These are phyloP conservation scores for Alouatta palliata DNA, from an alignment of 2,113 vertebrate genomes.

Conservation along the genomic window DNA sequence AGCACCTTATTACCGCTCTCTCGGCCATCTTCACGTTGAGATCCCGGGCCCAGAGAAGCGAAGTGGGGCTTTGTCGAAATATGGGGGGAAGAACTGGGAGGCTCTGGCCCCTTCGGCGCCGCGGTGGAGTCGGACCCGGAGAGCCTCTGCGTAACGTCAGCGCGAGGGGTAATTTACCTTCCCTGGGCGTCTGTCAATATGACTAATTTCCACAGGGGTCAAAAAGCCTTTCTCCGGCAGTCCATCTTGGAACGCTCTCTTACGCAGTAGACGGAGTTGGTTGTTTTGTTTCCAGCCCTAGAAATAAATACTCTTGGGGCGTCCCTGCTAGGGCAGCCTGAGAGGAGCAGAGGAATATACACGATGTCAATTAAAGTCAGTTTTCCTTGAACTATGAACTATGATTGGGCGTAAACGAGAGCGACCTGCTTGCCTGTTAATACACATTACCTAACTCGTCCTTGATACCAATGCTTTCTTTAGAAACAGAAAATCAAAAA, in stretches of 20 bases:
- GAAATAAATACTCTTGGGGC: constrained; percentile 68
- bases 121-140: background rate
- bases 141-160: constrained; percentile 71
- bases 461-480: constrained; percentile 25
- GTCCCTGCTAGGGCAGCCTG: constrained; percentile 26
- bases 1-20: background rate
- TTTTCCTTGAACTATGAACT: constrained; percentile 64
- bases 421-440: constrained; percentile 40
- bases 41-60: constrained; percentile 70
- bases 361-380: constrained; percentile 37
- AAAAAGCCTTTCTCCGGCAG: constrained; percentile 80
- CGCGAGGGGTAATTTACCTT: constrained; percentile 78
- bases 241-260: constrained; percentile 77
- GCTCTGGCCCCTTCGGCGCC: constrained; percentile 36
- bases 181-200: constrained; percentile 80
- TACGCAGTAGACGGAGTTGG: constrained; percentile 43
- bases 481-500: constrained; percentile 9
- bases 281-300: constrained; percentile 75
- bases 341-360: background rate
- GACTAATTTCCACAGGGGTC: constrained; percentile 83
- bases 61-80: constrained; percentile 5
- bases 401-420: constrained; percentile 20
- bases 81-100: constrained; percentile 64
- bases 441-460: constrained; percentile 11
- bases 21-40: constrained; percentile 48